These are phyloP conservation scores for Actenoides hombroni DNA, from an alignment of 2,113 vertebrate species.

Conservation along the genomic window DNA sequence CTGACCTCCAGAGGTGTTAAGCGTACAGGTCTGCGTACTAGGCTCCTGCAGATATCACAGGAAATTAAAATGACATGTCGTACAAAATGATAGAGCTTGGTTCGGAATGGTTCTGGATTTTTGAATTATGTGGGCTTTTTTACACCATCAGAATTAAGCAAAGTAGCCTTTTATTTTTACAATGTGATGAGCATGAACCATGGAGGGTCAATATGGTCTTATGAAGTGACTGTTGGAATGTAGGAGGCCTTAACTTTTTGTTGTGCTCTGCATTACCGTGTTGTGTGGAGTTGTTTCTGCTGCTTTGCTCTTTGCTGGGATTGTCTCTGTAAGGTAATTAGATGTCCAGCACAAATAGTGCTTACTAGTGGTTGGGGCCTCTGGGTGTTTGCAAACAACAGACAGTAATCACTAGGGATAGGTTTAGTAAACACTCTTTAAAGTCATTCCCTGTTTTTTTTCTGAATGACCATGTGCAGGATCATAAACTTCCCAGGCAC, in stretches of 20 bases:
- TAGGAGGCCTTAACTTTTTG: neutral
- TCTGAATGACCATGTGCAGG: neutral
- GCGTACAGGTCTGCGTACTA: neutral
- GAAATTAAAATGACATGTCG: neutral
- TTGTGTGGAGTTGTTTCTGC: neutral
- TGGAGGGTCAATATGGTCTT: neutral
- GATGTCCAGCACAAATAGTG: neutral
- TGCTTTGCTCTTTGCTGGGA: neutral
- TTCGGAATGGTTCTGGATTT: neutral
- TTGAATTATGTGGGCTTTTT: neutral
- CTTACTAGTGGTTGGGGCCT: neutral
- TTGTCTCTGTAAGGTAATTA: neutral
- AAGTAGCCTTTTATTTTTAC: neutral
- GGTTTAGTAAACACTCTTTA: neutral
- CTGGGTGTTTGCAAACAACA: neutral
- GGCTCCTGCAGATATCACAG: neutral
- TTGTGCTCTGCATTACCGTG: neutral
- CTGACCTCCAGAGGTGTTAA: neutral
- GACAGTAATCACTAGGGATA: neutral
- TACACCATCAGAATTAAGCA: neutral
- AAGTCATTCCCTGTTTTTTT: neutral
- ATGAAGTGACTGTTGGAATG: neutral
- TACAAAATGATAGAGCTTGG: neutral
- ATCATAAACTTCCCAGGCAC: neutral
- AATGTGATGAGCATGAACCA: rapidly evolving